These are phyloP conservation scores for Psittacus erithacus DNA, from an alignment of 2,113 vertebrate species.

Conservation along the genomic window DNA sequence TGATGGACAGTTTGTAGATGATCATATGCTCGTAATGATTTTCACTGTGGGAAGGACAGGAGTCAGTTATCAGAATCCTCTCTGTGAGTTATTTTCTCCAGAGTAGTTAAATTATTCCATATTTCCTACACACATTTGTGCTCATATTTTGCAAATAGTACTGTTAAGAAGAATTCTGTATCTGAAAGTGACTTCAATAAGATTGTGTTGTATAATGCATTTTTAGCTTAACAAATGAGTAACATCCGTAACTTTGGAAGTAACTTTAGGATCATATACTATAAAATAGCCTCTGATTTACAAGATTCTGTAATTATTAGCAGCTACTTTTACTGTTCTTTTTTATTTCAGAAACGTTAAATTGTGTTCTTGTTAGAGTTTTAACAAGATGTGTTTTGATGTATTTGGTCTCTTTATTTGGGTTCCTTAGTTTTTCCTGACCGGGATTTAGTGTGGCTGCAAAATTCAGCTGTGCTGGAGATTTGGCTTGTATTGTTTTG, in stretches of 20 bases:
- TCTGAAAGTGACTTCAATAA: neutral
- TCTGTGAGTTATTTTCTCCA: neutral
- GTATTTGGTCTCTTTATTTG: neutral
- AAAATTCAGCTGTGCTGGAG: neutral
- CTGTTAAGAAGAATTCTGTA: neutral
- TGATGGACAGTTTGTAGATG: neutral
- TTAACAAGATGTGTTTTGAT: neutral
- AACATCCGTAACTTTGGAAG: neutral
- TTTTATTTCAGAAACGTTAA: neutral
- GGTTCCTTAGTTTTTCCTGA: neutral
- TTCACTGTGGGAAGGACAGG: neutral
- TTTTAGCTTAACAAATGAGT: neutral
- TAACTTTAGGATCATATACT: neutral
- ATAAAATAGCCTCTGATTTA: neutral
- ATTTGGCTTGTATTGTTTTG: neutral
- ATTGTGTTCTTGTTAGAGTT: neutral
- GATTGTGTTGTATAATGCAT: neutral
- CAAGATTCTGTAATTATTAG: neutral
- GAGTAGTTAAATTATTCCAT: neutral
- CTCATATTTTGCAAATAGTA: neutral
- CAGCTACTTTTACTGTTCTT: neutral
- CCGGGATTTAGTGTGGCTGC: neutral
- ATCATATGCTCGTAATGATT: neutral
- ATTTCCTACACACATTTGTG: neutral
- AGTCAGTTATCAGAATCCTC: neutral